Conservation (phyloP, 2,113 vertebrate species). For the Hydrolagus affinis region DNA sequence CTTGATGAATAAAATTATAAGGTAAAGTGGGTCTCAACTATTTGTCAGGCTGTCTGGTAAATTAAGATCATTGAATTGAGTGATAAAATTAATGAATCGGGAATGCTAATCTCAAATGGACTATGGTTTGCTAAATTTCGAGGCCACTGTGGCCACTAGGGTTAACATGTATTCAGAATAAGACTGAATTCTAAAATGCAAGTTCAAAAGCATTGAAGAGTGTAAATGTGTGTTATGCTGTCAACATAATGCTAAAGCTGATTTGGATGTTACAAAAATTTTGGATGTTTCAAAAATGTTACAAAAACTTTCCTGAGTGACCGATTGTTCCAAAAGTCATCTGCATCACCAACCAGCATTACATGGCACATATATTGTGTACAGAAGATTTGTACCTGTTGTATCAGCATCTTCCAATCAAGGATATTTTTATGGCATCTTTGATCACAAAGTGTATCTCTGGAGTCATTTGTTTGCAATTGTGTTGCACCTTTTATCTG, state of each 20-base stretch:
- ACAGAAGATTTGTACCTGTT: background rate
- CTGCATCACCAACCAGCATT: background rate
- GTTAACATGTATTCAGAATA: background rate
- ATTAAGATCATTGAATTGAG: background rate
- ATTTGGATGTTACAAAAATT: background rate
- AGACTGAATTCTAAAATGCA: background rate
- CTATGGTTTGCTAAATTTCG: background rate
- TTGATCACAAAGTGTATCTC: background rate
- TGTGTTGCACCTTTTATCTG: background rate
- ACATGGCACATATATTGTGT: background rate
- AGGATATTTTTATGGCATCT: background rate
- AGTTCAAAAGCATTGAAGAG: background rate
- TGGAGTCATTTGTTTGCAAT: background rate
- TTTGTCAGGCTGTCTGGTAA: constrained; percentile 8
- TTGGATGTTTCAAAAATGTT: background rate
- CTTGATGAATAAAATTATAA: background rate
- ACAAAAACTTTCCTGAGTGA: background rate
- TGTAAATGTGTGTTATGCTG: background rate
- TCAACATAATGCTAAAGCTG: background rate
- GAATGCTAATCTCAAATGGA: background rate
- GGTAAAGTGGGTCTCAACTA: background rate
- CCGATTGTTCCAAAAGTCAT: background rate
- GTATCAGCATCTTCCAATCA: background rate
- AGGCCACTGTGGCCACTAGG: background rate
- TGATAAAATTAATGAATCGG: background rate